phyloP scores from a whole-genome alignment of 1,140 invertebrate genomes.

The Zaprionus ghesquierei region DNA sequence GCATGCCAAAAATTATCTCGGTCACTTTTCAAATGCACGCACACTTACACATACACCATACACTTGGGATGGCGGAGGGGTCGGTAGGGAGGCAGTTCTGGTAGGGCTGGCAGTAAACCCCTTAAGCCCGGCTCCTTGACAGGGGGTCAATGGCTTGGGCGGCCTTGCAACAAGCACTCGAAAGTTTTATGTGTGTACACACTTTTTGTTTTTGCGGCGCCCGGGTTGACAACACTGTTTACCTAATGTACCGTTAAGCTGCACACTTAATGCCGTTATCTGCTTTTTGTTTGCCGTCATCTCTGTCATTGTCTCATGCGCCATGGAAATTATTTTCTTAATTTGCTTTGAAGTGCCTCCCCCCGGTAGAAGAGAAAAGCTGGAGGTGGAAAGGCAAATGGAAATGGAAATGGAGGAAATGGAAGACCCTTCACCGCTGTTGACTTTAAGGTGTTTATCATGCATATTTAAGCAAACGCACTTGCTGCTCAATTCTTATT shows the following conservation, averaged over 20 bases:
- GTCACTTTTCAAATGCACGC: conserved; percentile 79
- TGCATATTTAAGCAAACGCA: conserved; percentile 36
- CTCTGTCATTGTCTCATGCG: conserved; percentile 27
- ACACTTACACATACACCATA: conserved; percentile 32
- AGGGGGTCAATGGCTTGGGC: conserved; percentile 50
- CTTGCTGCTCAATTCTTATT: conserved; percentile 23
- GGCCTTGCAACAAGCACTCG: conserved; percentile 23
- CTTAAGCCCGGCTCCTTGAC: conserved; percentile 25
- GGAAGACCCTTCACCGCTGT: not conserved
- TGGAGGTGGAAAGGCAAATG: conserved; percentile 15
- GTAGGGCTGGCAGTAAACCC: not conserved
- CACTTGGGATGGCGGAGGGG: not conserved
- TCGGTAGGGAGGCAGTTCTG: not conserved
- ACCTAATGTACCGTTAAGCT: conserved; percentile 80
- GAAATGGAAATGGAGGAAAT: not conserved
- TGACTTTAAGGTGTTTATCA: conserved; percentile 48
- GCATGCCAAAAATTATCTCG: conserved; percentile 78
- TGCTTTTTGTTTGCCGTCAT: conserved; percentile 25
- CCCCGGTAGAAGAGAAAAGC: not conserved
- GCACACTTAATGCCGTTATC: conserved; percentile 67
- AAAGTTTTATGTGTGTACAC: conserved; percentile 47
- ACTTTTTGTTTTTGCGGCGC: conserved; percentile 41
- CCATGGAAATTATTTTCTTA: conserved; percentile 68
- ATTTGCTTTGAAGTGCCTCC: conserved; percentile 49
- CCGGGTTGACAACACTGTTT: conserved; percentile 71